A percentile compares a stretch with the other conserved stretches of the same genome.
These are phyloP conservation scores for Megalops cyprinoides DNA, from an alignment of 2,797 vertebrate genomes.

Conservation along the genomic window DNA sequence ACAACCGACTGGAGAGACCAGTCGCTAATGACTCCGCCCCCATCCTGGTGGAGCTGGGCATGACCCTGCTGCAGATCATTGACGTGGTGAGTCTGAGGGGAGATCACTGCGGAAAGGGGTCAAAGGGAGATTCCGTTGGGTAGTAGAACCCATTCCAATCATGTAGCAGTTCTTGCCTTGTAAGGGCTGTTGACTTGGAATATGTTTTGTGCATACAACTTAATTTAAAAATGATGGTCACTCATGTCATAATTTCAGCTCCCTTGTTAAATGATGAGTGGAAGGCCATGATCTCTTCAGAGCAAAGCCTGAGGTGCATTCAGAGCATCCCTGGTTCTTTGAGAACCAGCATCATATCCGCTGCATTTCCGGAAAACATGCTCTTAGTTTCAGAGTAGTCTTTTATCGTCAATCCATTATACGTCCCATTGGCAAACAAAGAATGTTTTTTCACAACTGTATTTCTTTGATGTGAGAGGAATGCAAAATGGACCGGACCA, in stretches of 20 bases:
- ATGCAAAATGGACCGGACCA: too few relatives aligned
- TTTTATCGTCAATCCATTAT: too few relatives aligned
- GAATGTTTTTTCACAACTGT: background rate
- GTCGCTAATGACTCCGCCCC: conserved; percentile 85
- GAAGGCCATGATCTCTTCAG: background rate
- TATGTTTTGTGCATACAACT: too few relatives aligned
- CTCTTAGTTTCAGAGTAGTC: background rate
- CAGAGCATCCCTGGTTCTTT: too few relatives aligned
- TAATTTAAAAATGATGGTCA: too few relatives aligned
- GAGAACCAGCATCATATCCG: background rate
- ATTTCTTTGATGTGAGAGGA: background rate
- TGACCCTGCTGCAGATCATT: conserved; percentile 88
- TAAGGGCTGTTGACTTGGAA: too few relatives aligned
- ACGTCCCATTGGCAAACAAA: too few relatives aligned
- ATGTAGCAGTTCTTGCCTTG: too few relatives aligned
- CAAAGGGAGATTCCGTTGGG: too few relatives aligned
- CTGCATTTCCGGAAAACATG: background rate
- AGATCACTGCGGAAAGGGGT: background rate
- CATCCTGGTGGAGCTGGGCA: conserved; percentile 82
- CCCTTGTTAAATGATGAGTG: too few relatives aligned
- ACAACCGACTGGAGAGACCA: conserved; percentile 84
- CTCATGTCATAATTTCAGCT: too few relatives aligned
- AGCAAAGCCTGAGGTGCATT: background rate
- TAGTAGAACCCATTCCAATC: too few relatives aligned
- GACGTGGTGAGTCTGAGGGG: conserved; percentile 79